Evolutionary conservation across 2,797 vertebrate species (phyloP).

Genomic region (Pantherophis vulpinus): DNA sequence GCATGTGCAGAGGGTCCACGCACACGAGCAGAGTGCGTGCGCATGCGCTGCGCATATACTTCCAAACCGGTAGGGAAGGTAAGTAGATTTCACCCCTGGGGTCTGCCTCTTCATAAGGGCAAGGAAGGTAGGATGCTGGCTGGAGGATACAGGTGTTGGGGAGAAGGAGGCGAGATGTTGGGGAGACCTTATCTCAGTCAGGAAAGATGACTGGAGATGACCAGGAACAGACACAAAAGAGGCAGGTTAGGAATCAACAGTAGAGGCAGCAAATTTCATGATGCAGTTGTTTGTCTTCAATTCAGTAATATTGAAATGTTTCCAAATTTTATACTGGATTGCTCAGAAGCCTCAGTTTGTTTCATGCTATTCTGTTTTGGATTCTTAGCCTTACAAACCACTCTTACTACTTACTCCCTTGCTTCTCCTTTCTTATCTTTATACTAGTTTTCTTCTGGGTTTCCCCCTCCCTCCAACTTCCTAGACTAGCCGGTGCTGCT

Average conservation of each 20-base stretch:
- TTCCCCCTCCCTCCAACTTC: background rate
- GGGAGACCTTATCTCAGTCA: no score
- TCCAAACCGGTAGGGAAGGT: no score
- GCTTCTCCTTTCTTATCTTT: background rate
- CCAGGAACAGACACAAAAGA: background rate
- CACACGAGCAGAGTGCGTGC: no score
- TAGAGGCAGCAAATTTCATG: background rate
- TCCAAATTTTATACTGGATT: background rate
- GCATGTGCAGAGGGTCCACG: no score
- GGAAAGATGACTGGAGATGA: background rate
- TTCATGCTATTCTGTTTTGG: background rate
- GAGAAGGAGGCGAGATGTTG: background rate
- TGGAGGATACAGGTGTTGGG: background rate
- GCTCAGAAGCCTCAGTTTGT: background rate
- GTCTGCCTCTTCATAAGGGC: background rate
- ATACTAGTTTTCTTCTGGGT: background rate
- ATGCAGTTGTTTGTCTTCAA: background rate
- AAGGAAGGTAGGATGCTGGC: background rate
- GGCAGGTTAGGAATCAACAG: background rate
- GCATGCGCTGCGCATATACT: no score
- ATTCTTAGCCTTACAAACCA: background rate
- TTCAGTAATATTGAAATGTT: background rate
- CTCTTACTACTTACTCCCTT: background rate
- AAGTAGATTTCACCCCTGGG: background rate
- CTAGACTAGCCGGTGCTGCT: background rate